phyloP scores from a whole-genome alignment of 2,113 vertebrate species.

The Oryzias celebensis region DNA sequence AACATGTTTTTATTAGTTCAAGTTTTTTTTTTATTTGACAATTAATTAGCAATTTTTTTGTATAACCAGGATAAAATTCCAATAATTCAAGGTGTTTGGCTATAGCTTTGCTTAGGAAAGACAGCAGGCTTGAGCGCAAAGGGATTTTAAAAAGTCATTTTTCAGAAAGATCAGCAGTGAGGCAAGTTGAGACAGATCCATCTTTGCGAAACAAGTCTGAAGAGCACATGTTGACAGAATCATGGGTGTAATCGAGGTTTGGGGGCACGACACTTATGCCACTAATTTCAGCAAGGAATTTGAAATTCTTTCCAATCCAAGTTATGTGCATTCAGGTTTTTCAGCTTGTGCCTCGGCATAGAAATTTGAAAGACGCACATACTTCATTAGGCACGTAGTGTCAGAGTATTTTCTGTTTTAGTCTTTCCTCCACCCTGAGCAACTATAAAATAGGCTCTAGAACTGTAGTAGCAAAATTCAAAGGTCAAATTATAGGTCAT shows the following conservation, averaged over 20 bases:
- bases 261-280: constrained; percentile 3
- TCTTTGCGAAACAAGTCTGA: constrained; percentile 4
- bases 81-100: too few relatives aligned
- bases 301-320: constrained; percentile 5
- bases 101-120: too few relatives aligned
- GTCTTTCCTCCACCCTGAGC: not conserved
- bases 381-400: not conserved
- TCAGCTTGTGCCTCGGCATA: not conserved
- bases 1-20: too few relatives aligned
- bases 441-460: not conserved
- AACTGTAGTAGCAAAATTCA: not conserved
- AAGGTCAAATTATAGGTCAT: not conserved
- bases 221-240: constrained; percentile 11
- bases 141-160: constrained; percentile 6
- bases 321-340: not conserved
- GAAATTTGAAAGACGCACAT: not conserved
- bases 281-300: constrained; percentile 14
- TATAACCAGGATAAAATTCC: too few relatives aligned
- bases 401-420: not conserved
- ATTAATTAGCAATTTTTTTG: too few relatives aligned
- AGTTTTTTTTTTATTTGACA: too few relatives aligned
- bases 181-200: constrained; percentile 19
- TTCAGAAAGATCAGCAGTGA: not conserved
- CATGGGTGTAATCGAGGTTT: constrained; percentile 12
- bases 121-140: not conserved